Base-by-base conservation (phyloP, 2,113 vertebrate genomes). In the Gorsachius goisagi region DNA sequence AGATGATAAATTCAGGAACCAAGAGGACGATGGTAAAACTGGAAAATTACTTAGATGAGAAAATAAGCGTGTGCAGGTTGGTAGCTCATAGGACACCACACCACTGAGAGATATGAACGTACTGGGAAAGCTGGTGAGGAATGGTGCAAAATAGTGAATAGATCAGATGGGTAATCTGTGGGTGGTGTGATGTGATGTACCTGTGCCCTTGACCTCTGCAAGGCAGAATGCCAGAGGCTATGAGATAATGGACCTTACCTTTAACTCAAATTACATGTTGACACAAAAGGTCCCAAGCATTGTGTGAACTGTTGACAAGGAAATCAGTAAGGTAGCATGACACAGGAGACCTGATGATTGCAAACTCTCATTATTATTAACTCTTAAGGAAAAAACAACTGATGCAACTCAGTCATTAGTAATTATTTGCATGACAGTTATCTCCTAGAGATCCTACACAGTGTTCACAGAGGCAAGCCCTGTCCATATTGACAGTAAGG, bases 281-380 rank as follows among this genome's bases (percentile, higher is more conserved):
- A 30, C 7, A 8, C 15, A 35, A 60, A 72, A 37, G 8, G 3
- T 75, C 60, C 15, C 13, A 35, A 45, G 35, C 0, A 1, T 59
- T 30, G 0, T 18, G 21, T 20, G 28, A 82, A 18, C 26, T 22
- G 11, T 50, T 5, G 3, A 59, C 50, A 30, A 55, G 39, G n/a
- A 89, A 79, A 89, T 95, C 90, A 45, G 37, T 85, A 21, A 53
- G n/a, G 41, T 32, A 68, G 32, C 64, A 9, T 49, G 73, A 32
- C 23, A 9, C 33, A n/a, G 67, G 13, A 76, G 53, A 75, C 33
- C 11, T 26, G 49, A 19, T 64, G 30, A 41, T 2, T 53, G 44
- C 44, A 92, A 85, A 92, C 52, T 59, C 19, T 22, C 63, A 17
- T 45, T 62, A 56, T 44, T 89, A 37, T 15, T 19, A 35, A n/a